These are phyloP conservation scores for Asteroscopus sphinx DNA, from an alignment of 2,888 invertebrate genomes.

Conservation along the genomic window DNA sequence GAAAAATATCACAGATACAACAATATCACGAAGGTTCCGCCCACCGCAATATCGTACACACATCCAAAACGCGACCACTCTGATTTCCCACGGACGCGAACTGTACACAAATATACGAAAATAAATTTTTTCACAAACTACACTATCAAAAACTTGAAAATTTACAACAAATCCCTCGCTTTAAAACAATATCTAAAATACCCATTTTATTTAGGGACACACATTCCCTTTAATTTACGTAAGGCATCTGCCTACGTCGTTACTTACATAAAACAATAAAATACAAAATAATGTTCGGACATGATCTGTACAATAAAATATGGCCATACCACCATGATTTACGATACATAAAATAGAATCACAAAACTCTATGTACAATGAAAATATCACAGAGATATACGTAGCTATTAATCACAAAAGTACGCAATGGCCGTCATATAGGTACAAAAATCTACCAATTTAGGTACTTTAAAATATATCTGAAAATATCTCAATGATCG, in stretches of 20 bases:
- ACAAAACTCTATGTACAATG: slow-evolving; percentile 81
- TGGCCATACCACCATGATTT: slow-evolving; percentile 76
- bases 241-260: slow-evolving; percentile 39
- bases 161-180: slow-evolving; percentile 76
- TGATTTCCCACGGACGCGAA: slow-evolving; percentile 77
- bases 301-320: slow-evolving; percentile 78
- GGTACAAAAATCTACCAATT: slow-evolving; percentile 44
- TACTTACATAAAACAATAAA: slow-evolving; percentile 69
- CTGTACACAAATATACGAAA: slow-evolving; percentile 83
- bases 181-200: slow-evolving; percentile 75
- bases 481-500: slow-evolving; percentile 45
- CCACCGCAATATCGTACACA: slow-evolving; percentile 71
- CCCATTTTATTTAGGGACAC: slow-evolving; percentile 49
- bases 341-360: slow-evolving; percentile 76
- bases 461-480: slow-evolving; percentile 45
- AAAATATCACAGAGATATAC: slow-evolving; percentile 78
- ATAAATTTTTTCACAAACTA: slow-evolving; percentile 82
- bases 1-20: slow-evolving; percentile 81
- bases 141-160: slow-evolving; percentile 78
- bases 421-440: slow-evolving; percentile 34
- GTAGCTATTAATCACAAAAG: slow-evolving; percentile 56
- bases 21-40: slow-evolving; percentile 66
- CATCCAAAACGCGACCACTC: slow-evolving; percentile 80
- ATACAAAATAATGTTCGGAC: slow-evolving; percentile 70
- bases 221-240: slow-evolving; percentile 30